phyloP scores from a whole-genome alignment of 2,888 invertebrate species.

The Epirrhoe alternata region DNA sequence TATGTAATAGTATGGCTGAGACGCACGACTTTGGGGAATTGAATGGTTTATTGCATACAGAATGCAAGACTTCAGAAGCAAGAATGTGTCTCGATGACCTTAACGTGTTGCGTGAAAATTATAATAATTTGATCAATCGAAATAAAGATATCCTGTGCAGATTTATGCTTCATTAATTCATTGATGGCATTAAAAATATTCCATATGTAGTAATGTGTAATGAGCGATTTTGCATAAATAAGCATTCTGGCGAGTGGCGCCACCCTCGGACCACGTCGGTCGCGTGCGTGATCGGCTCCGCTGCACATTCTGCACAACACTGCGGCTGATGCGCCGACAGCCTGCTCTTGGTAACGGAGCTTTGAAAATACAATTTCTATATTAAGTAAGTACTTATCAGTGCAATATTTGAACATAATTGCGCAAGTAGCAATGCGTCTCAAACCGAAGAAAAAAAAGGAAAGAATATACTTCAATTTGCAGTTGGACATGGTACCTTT shows the following conservation, averaged over 20 bases:
- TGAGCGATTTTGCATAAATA: conserved; percentile 45
- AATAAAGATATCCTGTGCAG: conserved; percentile 17
- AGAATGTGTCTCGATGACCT: conserved; percentile 34
- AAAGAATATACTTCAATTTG: no score
- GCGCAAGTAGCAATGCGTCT: background rate
- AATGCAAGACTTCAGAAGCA: conserved; percentile 35
- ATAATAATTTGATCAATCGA: conserved; percentile 11
- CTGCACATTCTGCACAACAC: conserved; percentile 26
- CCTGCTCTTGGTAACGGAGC: conserved; percentile 15
- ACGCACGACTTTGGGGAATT: conserved; percentile 38
- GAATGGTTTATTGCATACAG: conserved; percentile 36
- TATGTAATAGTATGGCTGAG: conserved; percentile 34
- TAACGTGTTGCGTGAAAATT: conserved; percentile 24
- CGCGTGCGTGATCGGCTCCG: conserved; percentile 47
- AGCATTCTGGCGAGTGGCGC: conserved; percentile 58
- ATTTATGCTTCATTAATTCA: conserved; percentile 17
- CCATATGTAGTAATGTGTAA: conserved; percentile 47
- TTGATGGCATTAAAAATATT: conserved; percentile 26
- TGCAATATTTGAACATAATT: background rate
- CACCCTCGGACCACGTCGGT: conserved; percentile 49
- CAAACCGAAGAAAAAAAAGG: no score
- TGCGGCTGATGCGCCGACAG: conserved; percentile 19
- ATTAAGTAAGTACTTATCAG: background rate
- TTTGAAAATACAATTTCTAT: conserved; percentile 34
- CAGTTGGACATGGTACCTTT: background rate